Evolutionary conservation across 2,888 invertebrate genomes (phyloP), one percentile per base, ranked within the genome.

Genomic region (Chrysina gloriosa): DNA sequence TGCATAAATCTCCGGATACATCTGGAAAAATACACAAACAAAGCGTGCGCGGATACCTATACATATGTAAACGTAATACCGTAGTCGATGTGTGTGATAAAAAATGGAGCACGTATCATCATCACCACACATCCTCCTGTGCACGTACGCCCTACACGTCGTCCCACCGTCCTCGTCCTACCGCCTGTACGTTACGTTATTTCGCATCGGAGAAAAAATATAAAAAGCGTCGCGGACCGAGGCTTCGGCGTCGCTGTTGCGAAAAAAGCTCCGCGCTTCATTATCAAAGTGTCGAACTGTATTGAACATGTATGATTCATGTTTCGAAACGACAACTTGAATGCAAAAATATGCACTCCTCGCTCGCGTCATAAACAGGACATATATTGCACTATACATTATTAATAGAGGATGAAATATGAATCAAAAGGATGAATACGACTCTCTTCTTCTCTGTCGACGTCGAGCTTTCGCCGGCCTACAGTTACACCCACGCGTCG

Each of bases 221-320:
- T 16, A 42, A 52, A 52, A 52, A 52, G 9, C 48, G 25, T 25
- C 65, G 27, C 48, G 23, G 11, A 48, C 23, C 11, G n/a, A n/a
- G n/a, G n/a, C n/a, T n/a, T n/a, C n/a, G n/a, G n/a, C n/a, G n/a
- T n/a, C n/a, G n/a, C n/a, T n/a, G n/a, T n/a, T 25, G 25, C 47
- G 19, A 42, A 70, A 71, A 72, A 71, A 71, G 72, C 69, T 67
- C 65, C 73, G 72, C 79, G 81, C 80, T 82, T 82, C 82, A 82
- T 82, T 82, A 82, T 81, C 79, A 79, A 80, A 80, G 81, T 82
- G 82, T 83, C 83, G 81, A 83, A 81, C 79, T 78, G 79, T 81
- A 82, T 81, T 80, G 81, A 80, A 82, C 81, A 79, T 80, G 79
- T 80, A 81, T 83, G 82, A 83, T 82, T 81, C 83, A 83, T 83